A percentile compares a stretch with the other conserved stretches of the same genome.
Conservation (phyloP, 37 sponge, comb jelly and placozoan species). For the Ianthella basta region DNA sequence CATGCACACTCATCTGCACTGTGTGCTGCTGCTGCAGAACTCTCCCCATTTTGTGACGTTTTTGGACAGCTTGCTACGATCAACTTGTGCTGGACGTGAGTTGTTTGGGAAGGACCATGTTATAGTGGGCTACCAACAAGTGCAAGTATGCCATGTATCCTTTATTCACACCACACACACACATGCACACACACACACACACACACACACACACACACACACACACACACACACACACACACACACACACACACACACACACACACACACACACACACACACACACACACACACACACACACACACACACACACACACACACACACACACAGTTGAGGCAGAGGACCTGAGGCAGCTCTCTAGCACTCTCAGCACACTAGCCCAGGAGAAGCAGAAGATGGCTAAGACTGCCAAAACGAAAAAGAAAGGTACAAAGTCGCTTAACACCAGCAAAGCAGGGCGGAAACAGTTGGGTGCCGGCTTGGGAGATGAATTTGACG, state of each 20-base stretch:
- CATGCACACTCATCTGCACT: background rate
- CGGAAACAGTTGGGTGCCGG: background rate
- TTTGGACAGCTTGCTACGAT: conserved; percentile 38
- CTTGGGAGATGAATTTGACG: conserved; percentile 11
- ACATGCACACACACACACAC: conserved; percentile 1
- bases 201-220: conserved; percentile 12
- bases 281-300: background rate
- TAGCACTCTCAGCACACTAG: conserved; percentile 51
- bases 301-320: background rate
- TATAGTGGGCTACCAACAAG: too few relatives aligned
- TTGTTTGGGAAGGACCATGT: background rate
- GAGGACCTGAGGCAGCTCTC: conserved; percentile 58
- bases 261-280: conserved; percentile 9
- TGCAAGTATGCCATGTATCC: background rate
- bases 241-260: background rate
- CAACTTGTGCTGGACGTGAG: conserved; percentile 47
- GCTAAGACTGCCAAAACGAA: background rate
- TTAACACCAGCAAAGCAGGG: background rate
- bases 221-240: background rate
- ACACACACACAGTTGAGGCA: conserved; percentile 50
- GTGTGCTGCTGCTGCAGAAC: conserved; percentile 3
- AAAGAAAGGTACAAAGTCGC: conserved; percentile 9
- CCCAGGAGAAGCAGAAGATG: conserved; percentile 62
- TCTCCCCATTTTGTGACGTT: conserved; percentile 45
- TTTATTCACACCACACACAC: background rate